Conservation (phyloP, 23 tunicate species). For the Ascidia mentula region DNA sequence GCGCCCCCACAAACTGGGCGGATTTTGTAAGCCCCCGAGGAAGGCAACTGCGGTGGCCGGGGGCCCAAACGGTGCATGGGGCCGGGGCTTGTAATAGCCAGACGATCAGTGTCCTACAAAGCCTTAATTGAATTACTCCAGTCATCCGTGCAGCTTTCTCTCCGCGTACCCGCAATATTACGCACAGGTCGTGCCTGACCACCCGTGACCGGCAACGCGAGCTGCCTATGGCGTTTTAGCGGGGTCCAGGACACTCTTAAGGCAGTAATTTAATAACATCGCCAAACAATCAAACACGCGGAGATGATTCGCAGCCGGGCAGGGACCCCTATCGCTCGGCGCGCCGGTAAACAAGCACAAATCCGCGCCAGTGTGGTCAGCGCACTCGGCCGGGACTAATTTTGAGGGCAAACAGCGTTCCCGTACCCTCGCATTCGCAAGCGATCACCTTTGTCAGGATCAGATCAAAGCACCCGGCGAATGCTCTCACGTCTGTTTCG, state of each 20-base stretch:
- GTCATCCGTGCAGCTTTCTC: constrained; percentile 9
- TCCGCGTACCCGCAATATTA: not conserved
- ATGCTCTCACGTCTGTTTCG: not conserved
- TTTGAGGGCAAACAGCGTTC: not conserved
- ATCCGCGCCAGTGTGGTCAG: constrained; percentile 8
- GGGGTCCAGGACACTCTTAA: constrained; percentile 1
- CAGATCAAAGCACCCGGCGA: not conserved
- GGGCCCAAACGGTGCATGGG: too few relatives aligned
- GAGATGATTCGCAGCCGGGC: constrained; percentile 1
- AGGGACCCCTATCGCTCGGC: not conserved
- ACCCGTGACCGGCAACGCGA: not conserved
- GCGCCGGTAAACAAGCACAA: not conserved
- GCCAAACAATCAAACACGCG: constrained; percentile 8
- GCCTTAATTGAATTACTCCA: not conserved
- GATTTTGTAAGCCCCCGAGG: too few relatives aligned
- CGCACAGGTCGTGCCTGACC: not conserved
- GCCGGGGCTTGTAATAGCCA: too few relatives aligned
- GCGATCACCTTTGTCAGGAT: not conserved
- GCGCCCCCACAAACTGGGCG: too few relatives aligned
- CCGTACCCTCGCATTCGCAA: not conserved
- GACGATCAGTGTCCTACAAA: constrained; percentile 1
- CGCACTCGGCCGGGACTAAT: not conserved
- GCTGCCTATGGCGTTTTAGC: not conserved
- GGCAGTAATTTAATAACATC: constrained; percentile 6
- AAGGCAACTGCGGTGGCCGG: too few relatives aligned